These are phyloP conservation scores for Laticauda colubrina DNA, from an alignment of 2,113 vertebrate species.

Conservation along the genomic window DNA sequence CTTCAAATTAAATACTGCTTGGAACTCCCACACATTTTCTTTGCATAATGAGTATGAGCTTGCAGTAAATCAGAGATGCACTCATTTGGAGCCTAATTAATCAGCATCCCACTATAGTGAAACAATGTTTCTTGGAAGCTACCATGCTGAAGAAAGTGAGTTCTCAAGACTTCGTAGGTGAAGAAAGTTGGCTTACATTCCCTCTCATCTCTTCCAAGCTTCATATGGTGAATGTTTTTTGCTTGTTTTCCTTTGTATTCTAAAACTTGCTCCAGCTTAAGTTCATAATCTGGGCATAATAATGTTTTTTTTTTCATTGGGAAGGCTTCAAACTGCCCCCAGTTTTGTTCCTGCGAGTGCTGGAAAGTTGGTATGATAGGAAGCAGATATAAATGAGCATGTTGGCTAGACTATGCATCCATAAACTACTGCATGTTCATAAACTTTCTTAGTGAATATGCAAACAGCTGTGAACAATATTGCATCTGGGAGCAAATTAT, in stretches of 20 bases:
- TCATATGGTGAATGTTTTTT: background rate
- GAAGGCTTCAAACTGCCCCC: background rate
- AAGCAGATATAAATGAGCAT: background rate
- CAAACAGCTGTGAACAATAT: background rate
- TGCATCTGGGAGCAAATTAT: background rate
- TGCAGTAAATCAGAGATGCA: conserved; percentile 18
- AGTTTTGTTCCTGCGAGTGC: too few species aligned
- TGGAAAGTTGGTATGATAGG: background rate
- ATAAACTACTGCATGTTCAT: background rate
- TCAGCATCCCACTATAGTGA: background rate
- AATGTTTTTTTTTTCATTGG: background rate
- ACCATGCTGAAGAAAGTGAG: background rate
- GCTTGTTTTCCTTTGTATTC: background rate
- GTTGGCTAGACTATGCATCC: background rate
- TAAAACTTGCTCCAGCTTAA: background rate
- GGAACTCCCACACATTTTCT: background rate
- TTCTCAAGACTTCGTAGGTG: too few species aligned
- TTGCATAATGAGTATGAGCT: background rate
- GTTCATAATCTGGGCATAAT: background rate
- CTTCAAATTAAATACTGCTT: conserved; percentile 12
- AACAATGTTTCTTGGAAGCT: background rate
- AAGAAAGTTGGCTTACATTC: background rate
- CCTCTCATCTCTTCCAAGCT: background rate
- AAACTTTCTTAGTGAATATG: background rate
- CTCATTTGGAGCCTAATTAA: conserved; percentile 15